A percentile compares a stretch with the other conserved stretches of the same genome.
phyloP scores from a whole-genome alignment of 1,140 invertebrate genomes.

The Apis laboriosa region DNA sequence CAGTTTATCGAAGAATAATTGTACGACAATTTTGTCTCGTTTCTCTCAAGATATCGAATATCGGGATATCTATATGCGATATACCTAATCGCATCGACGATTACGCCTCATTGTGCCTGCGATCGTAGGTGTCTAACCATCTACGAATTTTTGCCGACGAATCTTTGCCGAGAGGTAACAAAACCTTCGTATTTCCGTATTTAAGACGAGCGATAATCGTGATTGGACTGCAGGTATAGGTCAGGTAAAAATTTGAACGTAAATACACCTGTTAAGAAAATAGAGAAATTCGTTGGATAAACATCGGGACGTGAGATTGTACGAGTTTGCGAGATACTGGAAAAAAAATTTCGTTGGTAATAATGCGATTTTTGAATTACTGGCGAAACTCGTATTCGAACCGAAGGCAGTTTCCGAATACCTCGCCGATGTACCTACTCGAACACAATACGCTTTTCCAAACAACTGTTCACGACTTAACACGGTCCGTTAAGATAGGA shows the following conservation, averaged over 20 bases:
- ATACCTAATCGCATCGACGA: too few relatives aligned
- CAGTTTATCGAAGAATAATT: too few relatives aligned
- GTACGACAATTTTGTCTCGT: too few relatives aligned
- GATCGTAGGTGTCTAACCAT: too few relatives aligned
- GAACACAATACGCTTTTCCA: neutral
- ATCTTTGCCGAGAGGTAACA: too few relatives aligned
- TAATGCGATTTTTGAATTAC: neutral
- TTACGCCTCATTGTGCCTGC: too few relatives aligned
- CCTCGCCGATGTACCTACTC: neutral
- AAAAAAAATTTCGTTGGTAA: neutral
- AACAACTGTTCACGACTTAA: neutral
- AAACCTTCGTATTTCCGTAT: too few relatives aligned
- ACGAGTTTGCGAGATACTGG: neutral
- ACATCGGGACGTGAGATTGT: neutral
- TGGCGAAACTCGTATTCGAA: neutral
- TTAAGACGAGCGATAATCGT: too few relatives aligned
- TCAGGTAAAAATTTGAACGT: neutral
- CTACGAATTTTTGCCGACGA: too few relatives aligned
- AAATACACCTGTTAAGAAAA: neutral
- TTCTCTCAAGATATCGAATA: too few relatives aligned
- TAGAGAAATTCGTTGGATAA: neutral
- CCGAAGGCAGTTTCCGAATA: too few relatives aligned
- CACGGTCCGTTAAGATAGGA: neutral
- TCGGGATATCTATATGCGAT: too few relatives aligned
- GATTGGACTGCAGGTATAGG: neutral